Base-by-base conservation (phyloP, 2,888 invertebrate genomes). In the Lasioglossum oenotherae region DNA sequence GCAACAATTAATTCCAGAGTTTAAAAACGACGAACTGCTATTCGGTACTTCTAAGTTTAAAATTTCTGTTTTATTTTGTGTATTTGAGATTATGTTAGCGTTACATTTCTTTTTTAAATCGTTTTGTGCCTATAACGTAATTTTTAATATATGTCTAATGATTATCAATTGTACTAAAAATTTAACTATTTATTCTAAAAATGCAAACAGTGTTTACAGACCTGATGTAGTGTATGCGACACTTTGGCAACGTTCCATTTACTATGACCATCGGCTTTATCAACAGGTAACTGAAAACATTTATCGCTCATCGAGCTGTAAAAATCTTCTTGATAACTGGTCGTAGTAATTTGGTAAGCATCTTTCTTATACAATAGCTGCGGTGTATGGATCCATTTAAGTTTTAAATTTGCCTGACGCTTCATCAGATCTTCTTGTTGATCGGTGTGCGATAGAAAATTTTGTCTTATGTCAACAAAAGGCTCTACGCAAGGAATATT, bases 261-360 rank as follows among this genome's bases (percentile, higher is more conserved):
- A 82, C 77, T 75, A 79, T 80, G 82, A 60, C 82, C 85, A 80
- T 88, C 87, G 31, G 89, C 27, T 60, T 89, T 90, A 23, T 87
- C 78, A 38, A 91, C 76, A 0, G 92, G 91, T 16, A 92, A 72
- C 81, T 89, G 90, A 23, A 91, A 74, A 60, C 79, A 92, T 82
- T 91, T 91, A 81, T 92, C 88, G 35, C 90, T 85, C 71, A 87
- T 35, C 44, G 92, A 83, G 46, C 91, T 91, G 23, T 90, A 75
- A 27, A 88, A 76, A 80, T 86, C 83, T 38, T 85, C 86, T 64
- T 88, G 88, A 60, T 80, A 80, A 57, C 23, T 72, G 2, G 82
- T n/a, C 23, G 72, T 31, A 49, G 78, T 74, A 3, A 72, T 73
- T 77, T 73, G 76, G n/a, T 74, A 81, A 74, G 73, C 75, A 80